Evolutionary conservation across 2,113 vertebrate genomes (phyloP).

Genomic region (Prinia subflava): DNA sequence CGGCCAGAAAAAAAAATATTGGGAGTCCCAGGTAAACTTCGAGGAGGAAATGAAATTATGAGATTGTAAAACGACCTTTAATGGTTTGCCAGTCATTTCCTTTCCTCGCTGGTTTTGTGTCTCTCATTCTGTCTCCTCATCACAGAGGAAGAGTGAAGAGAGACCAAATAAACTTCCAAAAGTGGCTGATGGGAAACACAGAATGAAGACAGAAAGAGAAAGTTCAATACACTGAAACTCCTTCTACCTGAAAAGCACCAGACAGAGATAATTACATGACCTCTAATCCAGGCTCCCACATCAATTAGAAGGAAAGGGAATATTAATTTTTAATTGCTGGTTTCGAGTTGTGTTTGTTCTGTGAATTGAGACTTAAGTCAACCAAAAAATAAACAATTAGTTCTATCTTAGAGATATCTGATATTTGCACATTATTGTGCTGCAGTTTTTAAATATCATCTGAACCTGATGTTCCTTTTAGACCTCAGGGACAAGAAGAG

Average conservation of each 20-base stretch:
- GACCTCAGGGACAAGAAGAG: neutral
- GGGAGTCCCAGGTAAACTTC: constrained; percentile 68
- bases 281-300: neutral
- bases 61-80: constrained; percentile 47
- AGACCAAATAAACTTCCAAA: constrained; percentile 3
- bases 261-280: neutral
- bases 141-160: neutral
- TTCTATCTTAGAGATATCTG: neutral
- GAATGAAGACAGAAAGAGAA: constrained; percentile 25
- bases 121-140: neutral
- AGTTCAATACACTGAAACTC: neutral
- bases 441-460: neutral
- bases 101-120: constrained; percentile 15
- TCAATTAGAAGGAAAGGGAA: neutral
- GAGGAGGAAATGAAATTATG: constrained; percentile 54
- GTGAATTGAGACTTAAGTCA: neutral
- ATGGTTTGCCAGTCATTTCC: constrained; percentile 5
- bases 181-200: neutral
- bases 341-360: neutral
- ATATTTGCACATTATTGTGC: neutral
- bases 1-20: neutral
- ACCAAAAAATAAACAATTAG: neutral
- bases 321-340: neutral
- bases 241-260: neutral
- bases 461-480: neutral